Conservation (phyloP, 1,140 invertebrate species). For the Megalonaias nervosa region DNA sequence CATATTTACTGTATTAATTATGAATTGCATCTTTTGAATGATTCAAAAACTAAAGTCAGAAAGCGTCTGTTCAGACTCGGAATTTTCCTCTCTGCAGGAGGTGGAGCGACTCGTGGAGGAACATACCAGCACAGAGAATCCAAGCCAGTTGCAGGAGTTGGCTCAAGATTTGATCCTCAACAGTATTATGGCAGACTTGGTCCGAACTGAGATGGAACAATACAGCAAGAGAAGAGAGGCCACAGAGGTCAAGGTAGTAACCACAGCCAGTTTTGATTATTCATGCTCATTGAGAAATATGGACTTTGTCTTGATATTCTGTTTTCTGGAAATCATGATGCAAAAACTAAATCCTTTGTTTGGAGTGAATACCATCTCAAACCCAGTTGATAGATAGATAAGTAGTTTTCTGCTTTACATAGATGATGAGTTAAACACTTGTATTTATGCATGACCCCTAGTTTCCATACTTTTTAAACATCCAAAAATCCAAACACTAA, state of each 20-base stretch:
- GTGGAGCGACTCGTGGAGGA: conserved; percentile 88
- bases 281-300: no score
- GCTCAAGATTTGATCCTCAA: conserved; percentile 82
- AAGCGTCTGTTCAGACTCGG: neutral
- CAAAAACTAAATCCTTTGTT: no score
- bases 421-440: no score
- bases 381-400: no score
- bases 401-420: no score
- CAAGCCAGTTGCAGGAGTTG: conserved; percentile 84
- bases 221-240: conserved; percentile 55
- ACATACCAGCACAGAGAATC: conserved; percentile 79
- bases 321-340: no score
- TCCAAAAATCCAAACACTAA: no score
- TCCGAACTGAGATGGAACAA: conserved; percentile 80
- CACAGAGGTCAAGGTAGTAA: conserved; percentile 55
- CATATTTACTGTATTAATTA: neutral
- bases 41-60: neutral
- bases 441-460: no score
- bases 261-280: no score
- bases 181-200: conserved; percentile 82
- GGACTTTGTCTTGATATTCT: no score
- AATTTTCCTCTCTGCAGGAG: conserved; percentile 74
- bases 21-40: neutral
- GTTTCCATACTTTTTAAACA: no score
- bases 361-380: no score